These are phyloP conservation scores for Pantala flavescens DNA, from an alignment of 1,140 invertebrate species.

Conservation along the genomic window DNA sequence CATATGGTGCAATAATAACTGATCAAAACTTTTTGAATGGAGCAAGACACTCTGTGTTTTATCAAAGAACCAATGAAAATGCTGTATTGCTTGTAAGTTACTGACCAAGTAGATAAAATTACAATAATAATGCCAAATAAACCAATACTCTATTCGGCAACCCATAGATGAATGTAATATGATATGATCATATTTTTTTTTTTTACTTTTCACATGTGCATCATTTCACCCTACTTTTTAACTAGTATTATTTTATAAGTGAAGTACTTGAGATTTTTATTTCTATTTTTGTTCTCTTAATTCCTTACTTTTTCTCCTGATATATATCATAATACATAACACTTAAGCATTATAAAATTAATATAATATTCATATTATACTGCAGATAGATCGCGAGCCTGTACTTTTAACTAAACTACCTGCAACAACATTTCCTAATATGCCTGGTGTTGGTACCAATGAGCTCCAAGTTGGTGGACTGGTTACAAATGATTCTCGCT, in stretches of 20 bases:
- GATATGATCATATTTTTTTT: too few species aligned
- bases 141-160: too few species aligned
- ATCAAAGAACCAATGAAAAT: slow-evolving; percentile 57
- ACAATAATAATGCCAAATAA: background rate
- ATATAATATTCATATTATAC: slow-evolving; percentile 18
- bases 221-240: too few species aligned
- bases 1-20: slow-evolving; percentile 56
- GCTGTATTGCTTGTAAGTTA: slow-evolving; percentile 48
- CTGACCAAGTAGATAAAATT: background rate
- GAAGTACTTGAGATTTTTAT: too few species aligned
- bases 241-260: too few species aligned
- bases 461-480: slow-evolving; percentile 78
- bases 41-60: slow-evolving; percentile 75
- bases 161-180: too few species aligned
- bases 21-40: slow-evolving; percentile 71
- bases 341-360: too few species aligned
- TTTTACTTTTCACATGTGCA: too few species aligned
- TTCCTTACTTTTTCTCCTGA: too few species aligned
- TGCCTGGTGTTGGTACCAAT: slow-evolving; percentile 49
- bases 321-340: too few species aligned
- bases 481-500: slow-evolving; percentile 66
- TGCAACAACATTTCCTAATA: slow-evolving; percentile 50
- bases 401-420: slow-evolving; percentile 54
- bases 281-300: too few species aligned
- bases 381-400: slow-evolving; percentile 59